These are phyloP conservation scores for Isotomurus palustris DNA, from an alignment of 2,888 invertebrate genomes.

Conservation along the genomic window DNA sequence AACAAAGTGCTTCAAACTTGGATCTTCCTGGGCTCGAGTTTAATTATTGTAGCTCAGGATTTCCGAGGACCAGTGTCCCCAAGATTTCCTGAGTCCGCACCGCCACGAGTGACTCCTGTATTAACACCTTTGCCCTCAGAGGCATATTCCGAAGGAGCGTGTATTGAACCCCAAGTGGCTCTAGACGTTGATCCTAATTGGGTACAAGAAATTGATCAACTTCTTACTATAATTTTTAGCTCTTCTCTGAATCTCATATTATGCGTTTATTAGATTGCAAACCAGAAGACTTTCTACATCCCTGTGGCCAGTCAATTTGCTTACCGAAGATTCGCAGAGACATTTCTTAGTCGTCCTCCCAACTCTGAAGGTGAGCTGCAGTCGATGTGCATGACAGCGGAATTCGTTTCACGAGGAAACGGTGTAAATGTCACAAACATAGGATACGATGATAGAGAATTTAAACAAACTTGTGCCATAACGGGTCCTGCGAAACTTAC, in stretches of 20 bases:
- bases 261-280: not conserved
- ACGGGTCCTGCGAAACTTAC: conserved; percentile 8
- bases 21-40: no score
- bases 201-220: not conserved
- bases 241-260: not conserved
- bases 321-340: conserved; percentile 11
- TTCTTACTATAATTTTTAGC: not conserved
- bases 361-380: conserved; percentile 9
- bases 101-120: no score
- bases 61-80: no score
- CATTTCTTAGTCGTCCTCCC: conserved; percentile 12
- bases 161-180: conserved; percentile 4
- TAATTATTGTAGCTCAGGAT: no score
- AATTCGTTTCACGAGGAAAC: conserved; percentile 10
- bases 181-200: conserved; percentile 13
- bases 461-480: conserved; percentile 8
- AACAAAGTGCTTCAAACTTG: no score
- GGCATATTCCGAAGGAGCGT: conserved; percentile 14
- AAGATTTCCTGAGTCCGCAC: no score
- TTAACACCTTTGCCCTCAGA: conserved; percentile 7
- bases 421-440: conserved; percentile 12
- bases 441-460: conserved; percentile 19
- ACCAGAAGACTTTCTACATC: conserved; percentile 19
- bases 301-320: conserved; percentile 19
- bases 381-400: conserved; percentile 18